Conservation (phyloP, 2,113 vertebrate genomes). For the Lathamus discolor region DNA sequence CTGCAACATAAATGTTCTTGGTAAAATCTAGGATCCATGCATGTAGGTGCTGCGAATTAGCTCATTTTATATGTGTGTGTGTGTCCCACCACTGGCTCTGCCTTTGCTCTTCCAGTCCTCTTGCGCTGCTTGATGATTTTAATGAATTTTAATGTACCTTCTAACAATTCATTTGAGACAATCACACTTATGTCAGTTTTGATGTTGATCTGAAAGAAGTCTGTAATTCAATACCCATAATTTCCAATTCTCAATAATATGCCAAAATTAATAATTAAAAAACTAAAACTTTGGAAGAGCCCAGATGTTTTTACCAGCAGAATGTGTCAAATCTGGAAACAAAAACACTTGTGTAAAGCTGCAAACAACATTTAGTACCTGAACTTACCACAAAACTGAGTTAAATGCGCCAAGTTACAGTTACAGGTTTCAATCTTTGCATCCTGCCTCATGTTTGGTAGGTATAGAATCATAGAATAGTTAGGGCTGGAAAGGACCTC, state of each 20-base stretch:
- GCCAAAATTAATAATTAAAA: not conserved
- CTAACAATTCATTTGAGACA: not conserved
- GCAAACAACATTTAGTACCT: not conserved
- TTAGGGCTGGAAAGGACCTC: too few species aligned
- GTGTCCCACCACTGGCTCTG: not conserved
- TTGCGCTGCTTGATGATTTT: not conserved
- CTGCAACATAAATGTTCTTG: not conserved
- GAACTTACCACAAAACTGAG: not conserved
- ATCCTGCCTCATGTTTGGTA: not conserved
- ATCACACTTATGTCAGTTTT: not conserved
- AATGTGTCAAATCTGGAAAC: not conserved
- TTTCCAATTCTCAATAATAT: not conserved
- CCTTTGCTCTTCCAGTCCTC: not conserved
- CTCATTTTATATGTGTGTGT: not conserved
- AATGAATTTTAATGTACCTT: not conserved
- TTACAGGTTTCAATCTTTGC: not conserved
- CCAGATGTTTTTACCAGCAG: not conserved
- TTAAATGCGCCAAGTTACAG: not conserved
- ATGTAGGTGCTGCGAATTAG: not conserved
- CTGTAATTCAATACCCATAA: not conserved
- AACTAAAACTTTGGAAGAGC: not conserved
- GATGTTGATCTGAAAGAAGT: not conserved
- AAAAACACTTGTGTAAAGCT: not conserved
- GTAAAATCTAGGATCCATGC: not conserved
- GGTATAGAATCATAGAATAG: too few species aligned